A percentile compares a stretch with the other conserved stretches of the same genome.
These are phyloP conservation scores for Pseudachorutes palmiensis DNA, from an alignment of 1,140 invertebrate species.

Conservation along the genomic window DNA sequence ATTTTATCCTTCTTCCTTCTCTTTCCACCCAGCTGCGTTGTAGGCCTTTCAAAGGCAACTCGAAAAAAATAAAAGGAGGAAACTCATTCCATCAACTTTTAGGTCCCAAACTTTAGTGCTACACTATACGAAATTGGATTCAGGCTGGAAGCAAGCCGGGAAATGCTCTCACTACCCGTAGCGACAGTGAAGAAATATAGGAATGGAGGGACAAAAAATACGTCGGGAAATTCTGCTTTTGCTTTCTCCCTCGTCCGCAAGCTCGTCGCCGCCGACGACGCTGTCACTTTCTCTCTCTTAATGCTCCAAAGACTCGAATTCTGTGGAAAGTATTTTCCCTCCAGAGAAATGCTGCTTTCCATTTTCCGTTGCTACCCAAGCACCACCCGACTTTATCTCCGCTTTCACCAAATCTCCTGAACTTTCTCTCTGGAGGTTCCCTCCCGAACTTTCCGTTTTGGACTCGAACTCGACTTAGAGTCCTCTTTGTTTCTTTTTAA, in stretches of 20 bases:
- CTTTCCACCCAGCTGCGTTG: background rate
- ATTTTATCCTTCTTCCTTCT: background rate
- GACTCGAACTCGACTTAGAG: no score
- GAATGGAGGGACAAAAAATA: slow-evolving; percentile 5
- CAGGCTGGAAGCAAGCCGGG: background rate
- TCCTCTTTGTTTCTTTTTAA: slow-evolving; percentile 4
- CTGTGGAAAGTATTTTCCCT: no score
- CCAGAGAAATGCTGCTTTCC: no score
- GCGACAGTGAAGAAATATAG: background rate
- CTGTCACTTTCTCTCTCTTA: background rate
- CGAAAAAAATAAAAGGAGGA: slow-evolving; percentile 1
- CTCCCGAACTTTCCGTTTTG: background rate
- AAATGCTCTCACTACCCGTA: background rate
- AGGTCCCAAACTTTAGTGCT: slow-evolving; percentile 7
- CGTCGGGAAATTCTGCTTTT: no score
- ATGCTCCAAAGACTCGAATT: background rate
- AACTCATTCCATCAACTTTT: slow-evolving; percentile 14
- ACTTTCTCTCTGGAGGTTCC: background rate
- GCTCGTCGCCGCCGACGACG: no score
- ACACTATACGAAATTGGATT: slow-evolving; percentile 11
- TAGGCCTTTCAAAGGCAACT: background rate
- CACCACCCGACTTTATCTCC: background rate
- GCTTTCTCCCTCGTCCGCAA: background rate
- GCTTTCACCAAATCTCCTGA: background rate
- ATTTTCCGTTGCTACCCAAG: no score